These are phyloP conservation scores for Microctenopoma stevenorrisi DNA, from an alignment of 2,797 vertebrate genomes.

Conservation along the genomic window DNA sequence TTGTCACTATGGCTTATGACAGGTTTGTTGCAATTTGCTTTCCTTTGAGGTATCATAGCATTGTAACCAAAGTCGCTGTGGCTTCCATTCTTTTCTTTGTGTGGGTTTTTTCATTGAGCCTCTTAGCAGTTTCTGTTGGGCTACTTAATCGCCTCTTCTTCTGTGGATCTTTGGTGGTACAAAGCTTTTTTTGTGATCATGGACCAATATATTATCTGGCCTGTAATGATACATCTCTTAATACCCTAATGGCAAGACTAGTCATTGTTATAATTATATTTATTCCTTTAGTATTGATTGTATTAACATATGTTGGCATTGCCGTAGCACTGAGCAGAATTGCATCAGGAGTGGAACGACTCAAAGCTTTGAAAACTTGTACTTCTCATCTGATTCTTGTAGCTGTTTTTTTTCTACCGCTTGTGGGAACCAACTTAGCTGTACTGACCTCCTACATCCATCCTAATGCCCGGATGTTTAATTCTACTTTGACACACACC, in stretches of 20 bases:
- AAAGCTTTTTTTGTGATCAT: conserved; percentile 74
- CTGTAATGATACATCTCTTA: conserved; percentile 60
- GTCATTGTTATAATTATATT: background rate
- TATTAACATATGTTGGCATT: conserved; percentile 61
- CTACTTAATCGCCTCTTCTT: conserved; percentile 68
- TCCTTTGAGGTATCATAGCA: conserved; percentile 49
- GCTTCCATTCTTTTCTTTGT: conserved; percentile 18
- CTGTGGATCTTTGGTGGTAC: conserved; percentile 64
- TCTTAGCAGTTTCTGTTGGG: rapidly evolving
- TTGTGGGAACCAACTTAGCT: conserved; percentile 33
- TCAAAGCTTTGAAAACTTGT: conserved; percentile 70
- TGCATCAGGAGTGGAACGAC: conserved; percentile 44
- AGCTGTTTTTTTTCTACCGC: conserved; percentile 64
- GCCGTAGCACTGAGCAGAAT: conserved; percentile 49
- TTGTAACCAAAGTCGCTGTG: conserved; percentile 27
- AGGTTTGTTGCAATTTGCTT: conserved; percentile 72
- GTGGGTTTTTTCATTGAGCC: rapidly evolving
- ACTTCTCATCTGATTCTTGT: conserved; percentile 70
- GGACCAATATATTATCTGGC: conserved; percentile 53
- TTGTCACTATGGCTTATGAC: conserved; percentile 60
- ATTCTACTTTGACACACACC: conserved; percentile 52
- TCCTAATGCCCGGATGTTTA: conserved; percentile 58
- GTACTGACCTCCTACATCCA: conserved; percentile 21
- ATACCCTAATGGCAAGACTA: background rate
- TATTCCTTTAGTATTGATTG: conserved; percentile 59